Evolutionary conservation across 2,113 vertebrate genomes (phyloP).

Genomic region (Bufo bufo): DNA sequence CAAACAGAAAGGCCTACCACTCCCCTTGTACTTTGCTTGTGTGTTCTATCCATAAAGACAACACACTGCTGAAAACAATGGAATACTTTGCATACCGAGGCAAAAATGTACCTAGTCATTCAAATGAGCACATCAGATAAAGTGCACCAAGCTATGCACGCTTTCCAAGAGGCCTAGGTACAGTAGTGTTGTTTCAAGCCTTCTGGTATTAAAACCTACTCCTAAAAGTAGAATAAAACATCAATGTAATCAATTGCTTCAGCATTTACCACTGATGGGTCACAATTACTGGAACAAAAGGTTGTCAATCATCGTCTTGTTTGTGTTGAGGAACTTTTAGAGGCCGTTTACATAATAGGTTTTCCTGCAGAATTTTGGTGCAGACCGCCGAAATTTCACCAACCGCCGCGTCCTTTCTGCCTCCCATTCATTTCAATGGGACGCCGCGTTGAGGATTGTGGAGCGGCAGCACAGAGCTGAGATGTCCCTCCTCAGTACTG

Average conservation of each 20-base stretch:
- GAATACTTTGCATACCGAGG: conserved; percentile 47
- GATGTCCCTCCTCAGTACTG: no score
- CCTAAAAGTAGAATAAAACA: background rate
- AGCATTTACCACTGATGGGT: background rate
- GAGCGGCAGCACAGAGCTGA: no score
- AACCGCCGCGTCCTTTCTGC: no score
- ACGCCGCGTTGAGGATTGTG: no score
- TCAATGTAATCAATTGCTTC: background rate
- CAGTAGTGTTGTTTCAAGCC: background rate
- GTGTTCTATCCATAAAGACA: conserved; percentile 41
- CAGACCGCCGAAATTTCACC: no score
- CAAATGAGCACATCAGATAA: conserved; percentile 1
- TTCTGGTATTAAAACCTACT: background rate
- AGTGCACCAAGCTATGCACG: background rate
- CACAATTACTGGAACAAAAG: background rate
- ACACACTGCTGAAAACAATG: conserved; percentile 42
- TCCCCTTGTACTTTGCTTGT: conserved; percentile 29
- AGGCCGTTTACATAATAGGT: no score
- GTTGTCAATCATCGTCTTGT: no score
- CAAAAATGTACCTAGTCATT: conserved; percentile 30
- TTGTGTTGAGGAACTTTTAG: no score
- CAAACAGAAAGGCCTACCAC: conserved; percentile 30
- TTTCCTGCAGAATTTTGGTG: no score
- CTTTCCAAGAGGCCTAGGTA: background rate
- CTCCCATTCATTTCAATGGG: no score